These are phyloP conservation scores for Pelmatolapia mariae DNA, from an alignment of 2,113 vertebrate species.

Conservation along the genomic window DNA sequence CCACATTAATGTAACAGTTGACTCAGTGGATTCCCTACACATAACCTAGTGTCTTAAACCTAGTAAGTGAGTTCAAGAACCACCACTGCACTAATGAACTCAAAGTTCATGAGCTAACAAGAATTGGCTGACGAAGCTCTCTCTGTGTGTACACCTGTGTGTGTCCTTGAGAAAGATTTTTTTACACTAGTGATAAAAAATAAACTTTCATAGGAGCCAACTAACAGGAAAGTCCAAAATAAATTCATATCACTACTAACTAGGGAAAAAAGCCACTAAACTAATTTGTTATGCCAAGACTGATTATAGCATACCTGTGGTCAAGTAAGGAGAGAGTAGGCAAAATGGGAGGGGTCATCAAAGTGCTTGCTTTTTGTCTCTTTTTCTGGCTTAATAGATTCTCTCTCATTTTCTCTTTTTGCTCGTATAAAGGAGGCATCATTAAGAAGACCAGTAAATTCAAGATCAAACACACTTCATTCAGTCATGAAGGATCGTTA, in stretches of 20 bases:
- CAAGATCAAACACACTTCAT: constrained; percentile 22
- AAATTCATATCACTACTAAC: neutral
- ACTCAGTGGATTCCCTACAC: neutral
- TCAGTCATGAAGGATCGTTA: constrained; percentile 19
- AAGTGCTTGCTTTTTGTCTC: neutral
- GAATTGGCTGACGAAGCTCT: neutral
- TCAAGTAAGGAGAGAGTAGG: neutral
- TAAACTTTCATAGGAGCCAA: neutral
- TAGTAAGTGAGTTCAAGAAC: neutral
- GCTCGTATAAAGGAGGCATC: constrained; percentile 39
- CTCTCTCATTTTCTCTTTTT: neutral
- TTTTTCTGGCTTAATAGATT: neutral
- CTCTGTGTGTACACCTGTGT: neutral
- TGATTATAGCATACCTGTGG: neutral
- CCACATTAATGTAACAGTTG: neutral
- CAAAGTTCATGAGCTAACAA: neutral
- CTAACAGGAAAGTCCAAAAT: neutral
- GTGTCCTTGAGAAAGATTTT: neutral
- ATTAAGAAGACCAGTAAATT: constrained; percentile 45
- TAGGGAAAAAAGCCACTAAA: neutral
- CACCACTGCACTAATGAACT: neutral
- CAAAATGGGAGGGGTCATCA: neutral
- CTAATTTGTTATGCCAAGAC: neutral
- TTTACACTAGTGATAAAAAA: neutral
- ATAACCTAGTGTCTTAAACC: neutral